Evolutionary conservation across 2,888 invertebrate genomes (phyloP).

Genomic region (Oscheius sp.): DNA sequence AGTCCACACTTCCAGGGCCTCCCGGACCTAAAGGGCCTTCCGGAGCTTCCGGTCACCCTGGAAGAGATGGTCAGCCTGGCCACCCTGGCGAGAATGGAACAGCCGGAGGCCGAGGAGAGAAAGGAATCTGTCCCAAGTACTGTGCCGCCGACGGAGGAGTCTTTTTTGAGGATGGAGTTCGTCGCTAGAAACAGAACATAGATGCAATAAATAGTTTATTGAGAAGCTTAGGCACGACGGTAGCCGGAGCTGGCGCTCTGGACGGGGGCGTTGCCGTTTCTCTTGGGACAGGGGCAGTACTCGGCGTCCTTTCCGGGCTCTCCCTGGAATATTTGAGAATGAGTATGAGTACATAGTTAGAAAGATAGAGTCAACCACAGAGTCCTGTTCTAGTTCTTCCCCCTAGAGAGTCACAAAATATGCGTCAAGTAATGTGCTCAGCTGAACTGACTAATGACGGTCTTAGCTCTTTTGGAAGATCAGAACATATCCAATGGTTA

Average conservation of each 20-base stretch:
- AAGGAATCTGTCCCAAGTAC: constrained; percentile 27
- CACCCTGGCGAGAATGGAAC: background rate
- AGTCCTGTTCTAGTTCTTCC: no score
- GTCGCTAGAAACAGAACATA: background rate
- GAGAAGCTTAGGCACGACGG: constrained; percentile 24
- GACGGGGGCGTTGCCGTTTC: constrained; percentile 46
- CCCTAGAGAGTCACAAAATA: no score
- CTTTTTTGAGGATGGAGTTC: constrained; percentile 20
- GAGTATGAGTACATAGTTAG: no score
- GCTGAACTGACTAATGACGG: no score
- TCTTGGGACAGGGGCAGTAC: constrained; percentile 62
- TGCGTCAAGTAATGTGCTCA: no score
- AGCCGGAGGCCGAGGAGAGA: constrained; percentile 4
- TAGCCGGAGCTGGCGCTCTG: constrained; percentile 29
- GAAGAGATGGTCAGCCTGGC: constrained; percentile 19
- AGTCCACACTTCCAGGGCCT: background rate
- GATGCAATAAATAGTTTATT: constrained; percentile 12
- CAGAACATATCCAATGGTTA: no score
- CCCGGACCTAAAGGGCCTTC: constrained; percentile 6
- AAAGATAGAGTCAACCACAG: no score
- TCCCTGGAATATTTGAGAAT: constrained; percentile 30
- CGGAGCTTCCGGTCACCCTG: constrained; percentile 3
- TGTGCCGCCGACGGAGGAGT: constrained; percentile 28
- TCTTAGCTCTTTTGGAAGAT: no score
- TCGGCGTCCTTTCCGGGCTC: constrained; percentile 65